These are phyloP conservation scores for Atrichornis clamosus DNA, from an alignment of 2,113 vertebrate genomes.

Conservation along the genomic window DNA sequence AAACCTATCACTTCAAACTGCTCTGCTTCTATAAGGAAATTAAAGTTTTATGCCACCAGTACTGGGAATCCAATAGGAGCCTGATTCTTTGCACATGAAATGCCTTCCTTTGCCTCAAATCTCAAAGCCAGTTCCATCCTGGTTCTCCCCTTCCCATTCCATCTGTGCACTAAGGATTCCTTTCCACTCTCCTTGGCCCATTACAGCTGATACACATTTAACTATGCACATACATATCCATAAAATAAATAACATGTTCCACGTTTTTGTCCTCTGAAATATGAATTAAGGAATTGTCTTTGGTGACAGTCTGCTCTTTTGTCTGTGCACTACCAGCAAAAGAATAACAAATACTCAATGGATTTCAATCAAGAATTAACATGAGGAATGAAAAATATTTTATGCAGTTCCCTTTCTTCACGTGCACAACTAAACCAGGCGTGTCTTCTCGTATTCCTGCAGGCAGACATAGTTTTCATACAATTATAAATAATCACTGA, in stretches of 20 bases:
- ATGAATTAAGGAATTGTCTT: background rate
- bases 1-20: background rate
- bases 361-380: conserved; percentile 32
- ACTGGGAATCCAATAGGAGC: background rate
- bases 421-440: background rate
- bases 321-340: background rate
- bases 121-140: background rate
- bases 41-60: background rate
- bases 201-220: background rate
- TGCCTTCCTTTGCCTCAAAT: background rate
- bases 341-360: background rate
- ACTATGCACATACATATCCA: background rate
- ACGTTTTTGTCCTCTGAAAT: background rate
- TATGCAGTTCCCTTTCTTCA: background rate
- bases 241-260: background rate
- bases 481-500: conserved; percentile 20
- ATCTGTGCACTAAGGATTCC: background rate
- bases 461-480: background rate
- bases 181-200: background rate
- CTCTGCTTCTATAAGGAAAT: background rate
- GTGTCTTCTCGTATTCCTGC: background rate
- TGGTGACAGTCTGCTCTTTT: background rate
- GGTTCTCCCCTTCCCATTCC: background rate
- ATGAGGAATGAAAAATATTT: conserved; percentile 24
- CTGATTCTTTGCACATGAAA: background rate